Conservation (phyloP, 2,113 vertebrate genomes). For the Neoarius graeffei region DNA sequence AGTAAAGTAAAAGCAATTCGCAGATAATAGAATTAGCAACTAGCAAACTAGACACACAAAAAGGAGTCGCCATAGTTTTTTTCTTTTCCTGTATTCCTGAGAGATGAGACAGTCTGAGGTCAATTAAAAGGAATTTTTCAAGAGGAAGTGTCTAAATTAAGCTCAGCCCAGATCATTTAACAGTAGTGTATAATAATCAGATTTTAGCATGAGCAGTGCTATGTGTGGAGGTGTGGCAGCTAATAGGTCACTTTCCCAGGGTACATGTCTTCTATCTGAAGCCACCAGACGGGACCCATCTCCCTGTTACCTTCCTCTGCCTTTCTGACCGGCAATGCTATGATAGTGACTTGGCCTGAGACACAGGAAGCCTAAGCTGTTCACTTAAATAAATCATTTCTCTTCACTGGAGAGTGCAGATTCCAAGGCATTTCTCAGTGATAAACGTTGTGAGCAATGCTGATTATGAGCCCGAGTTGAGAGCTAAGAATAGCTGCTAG, state of each 20-base stretch:
- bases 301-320: slow-evolving; percentile 55
- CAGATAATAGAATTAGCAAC: not conserved
- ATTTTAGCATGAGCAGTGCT: slow-evolving; percentile 9
- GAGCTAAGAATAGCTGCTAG: slow-evolving; percentile 44
- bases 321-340: slow-evolving; percentile 50
- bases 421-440: slow-evolving; percentile 45
- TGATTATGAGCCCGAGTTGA: slow-evolving; percentile 40
- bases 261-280: slow-evolving; percentile 55
- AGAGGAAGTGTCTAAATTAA: slow-evolving; percentile 49
- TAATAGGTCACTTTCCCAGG: slow-evolving; percentile 58
- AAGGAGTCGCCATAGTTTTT: not conserved
- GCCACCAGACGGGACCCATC: slow-evolving; percentile 48
- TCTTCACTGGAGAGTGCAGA: slow-evolving; percentile 35
- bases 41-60: slow-evolving; percentile 3
- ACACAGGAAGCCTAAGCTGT: slow-evolving; percentile 51
- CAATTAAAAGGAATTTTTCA: slow-evolving; percentile 26
- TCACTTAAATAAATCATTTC: slow-evolving; percentile 50
- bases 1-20: not conserved
- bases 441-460: slow-evolving; percentile 40
- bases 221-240: slow-evolving; percentile 44
- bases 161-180: slow-evolving; percentile 25
- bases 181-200: slow-evolving; percentile 46
- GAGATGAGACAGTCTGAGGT: slow-evolving; percentile 33
- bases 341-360: slow-evolving; percentile 55
- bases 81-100: slow-evolving; percentile 36